Base-by-base conservation (phyloP, 2,888 invertebrate species). In the Lepas anatifera region DNA sequence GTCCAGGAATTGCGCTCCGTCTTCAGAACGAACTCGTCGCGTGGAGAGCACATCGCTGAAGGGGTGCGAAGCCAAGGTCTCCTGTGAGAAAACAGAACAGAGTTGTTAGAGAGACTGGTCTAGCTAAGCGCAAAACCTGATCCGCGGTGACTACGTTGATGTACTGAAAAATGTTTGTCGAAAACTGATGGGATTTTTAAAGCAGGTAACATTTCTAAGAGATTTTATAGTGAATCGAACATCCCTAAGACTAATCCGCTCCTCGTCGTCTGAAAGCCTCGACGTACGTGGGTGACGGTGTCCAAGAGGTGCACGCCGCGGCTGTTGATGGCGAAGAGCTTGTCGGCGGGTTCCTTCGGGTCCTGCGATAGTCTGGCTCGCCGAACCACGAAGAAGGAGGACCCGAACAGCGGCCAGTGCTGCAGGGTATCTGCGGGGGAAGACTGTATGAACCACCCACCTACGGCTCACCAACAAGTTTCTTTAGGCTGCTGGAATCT, bases 31-130 rank as follows among this genome's bases (percentile, higher is more conserved):
- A 35, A 88, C 90, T 84, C 95, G 95, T 76, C 96, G 85, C 22
- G 96, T 96, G 70, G 95, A 95, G 77, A 97, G 93, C 74, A 98
- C 94, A 79, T 97, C 95, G 68, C 91, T 89, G 81, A 94, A 95
- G 18, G 94, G 91, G 86, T 95, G 95, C 81, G 92, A 91, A 77
- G 93, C 89, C 77, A 95, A 82, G 0, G 93, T 92, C 80, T 95
- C 95, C 86, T 87, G 78, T 8, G 77, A 76, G 16, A 3, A 41
- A 41, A n/a, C n/a, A n/a, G n/a, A n/a, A n/a, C n/a, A n/a, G n/a
- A n/a, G n/a, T n/a, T n/a, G n/a, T n/a, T n/a, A n/a, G n/a, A n/a
- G n/a, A n/a, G n/a, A n/a, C n/a, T n/a, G n/a, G n/a, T n/a, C n/a
- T n/a, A n/a, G n/a, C n/a, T n/a, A n/a, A n/a, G n/a, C n/a, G n/a